These are phyloP conservation scores for Caranx melampygus DNA, from an alignment of 2,113 vertebrate species.

Conservation along the genomic window DNA sequence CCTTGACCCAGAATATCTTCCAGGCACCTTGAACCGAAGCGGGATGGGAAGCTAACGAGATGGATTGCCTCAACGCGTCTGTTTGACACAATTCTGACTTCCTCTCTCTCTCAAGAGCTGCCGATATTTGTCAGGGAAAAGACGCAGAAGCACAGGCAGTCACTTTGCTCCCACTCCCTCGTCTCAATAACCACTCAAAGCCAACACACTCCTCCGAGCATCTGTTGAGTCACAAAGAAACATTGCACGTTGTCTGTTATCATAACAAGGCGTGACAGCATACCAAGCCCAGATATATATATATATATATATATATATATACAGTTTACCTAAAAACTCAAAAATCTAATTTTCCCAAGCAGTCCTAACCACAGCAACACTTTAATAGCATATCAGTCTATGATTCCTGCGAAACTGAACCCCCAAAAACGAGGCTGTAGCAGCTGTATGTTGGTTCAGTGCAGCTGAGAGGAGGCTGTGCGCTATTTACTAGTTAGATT, in stretches of 20 bases:
- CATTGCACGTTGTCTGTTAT: slow-evolving; percentile 51
- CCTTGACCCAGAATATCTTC: slow-evolving; percentile 57
- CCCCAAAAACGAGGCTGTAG: background rate
- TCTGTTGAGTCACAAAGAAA: slow-evolving; percentile 69
- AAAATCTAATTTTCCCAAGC: background rate
- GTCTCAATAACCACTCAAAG: slow-evolving; percentile 47
- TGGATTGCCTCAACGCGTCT: slow-evolving; percentile 33
- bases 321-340: background rate
- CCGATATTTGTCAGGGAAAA: slow-evolving; percentile 34
- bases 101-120: slow-evolving; percentile 40
- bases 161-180: slow-evolving; percentile 46
- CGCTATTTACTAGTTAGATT: slow-evolving; percentile 40
- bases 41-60: slow-evolving; percentile 25
- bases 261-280: slow-evolving; percentile 49
- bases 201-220: slow-evolving; percentile 68
- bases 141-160: slow-evolving; percentile 40
- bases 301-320: no score
- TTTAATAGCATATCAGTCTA: slow-evolving; percentile 42
- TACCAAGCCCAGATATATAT: slow-evolving; percentile 22
- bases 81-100: slow-evolving; percentile 55
- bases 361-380: slow-evolving; percentile 15
- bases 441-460: slow-evolving; percentile 39
- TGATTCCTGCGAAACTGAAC: slow-evolving; percentile 6
- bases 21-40: slow-evolving; percentile 41
- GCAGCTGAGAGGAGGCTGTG: slow-evolving; percentile 7